Conservation (phyloP, 92 coral and sea anemone genomes). For the Metridium senile region DNA sequence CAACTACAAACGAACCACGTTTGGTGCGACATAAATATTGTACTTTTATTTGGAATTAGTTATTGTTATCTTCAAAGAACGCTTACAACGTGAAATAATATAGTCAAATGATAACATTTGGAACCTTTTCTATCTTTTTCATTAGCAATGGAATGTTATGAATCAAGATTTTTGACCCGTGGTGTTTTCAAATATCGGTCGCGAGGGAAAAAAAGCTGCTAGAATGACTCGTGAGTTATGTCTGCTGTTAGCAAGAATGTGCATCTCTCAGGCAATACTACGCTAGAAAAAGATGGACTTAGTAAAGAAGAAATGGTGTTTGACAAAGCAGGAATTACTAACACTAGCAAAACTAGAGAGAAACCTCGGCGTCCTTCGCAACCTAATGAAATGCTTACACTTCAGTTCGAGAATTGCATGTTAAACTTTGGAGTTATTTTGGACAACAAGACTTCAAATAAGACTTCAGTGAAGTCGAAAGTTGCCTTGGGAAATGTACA, state of each 20-base stretch:
- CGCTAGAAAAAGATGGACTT: neutral
- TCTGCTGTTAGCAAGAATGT: slow-evolving; percentile 26
- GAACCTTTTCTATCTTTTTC: neutral
- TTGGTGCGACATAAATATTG: slow-evolving; percentile 24
- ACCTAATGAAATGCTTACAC: slow-evolving; percentile 37
- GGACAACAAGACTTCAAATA: slow-evolving; percentile 48
- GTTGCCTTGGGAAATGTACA: slow-evolving; percentile 74
- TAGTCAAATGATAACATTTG: neutral
- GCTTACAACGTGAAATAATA: neutral
- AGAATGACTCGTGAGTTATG: slow-evolving; percentile 9
- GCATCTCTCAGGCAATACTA: neutral
- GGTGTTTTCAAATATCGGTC: neutral
- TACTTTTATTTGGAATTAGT: neutral
- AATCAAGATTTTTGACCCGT: neutral
- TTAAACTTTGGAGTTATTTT: slow-evolving; percentile 72
- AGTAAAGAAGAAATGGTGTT: slow-evolving; percentile 2
- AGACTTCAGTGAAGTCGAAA: slow-evolving; percentile 49
- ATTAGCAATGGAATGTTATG: neutral
- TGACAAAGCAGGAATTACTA: neutral
- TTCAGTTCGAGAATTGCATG: slow-evolving; percentile 80
- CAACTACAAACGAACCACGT: neutral
- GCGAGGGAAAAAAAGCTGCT: neutral
- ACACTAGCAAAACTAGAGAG: neutral
- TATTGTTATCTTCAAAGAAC: neutral
- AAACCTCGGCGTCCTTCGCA: slow-evolving; percentile 36